Conservation (phyloP, 1,140 invertebrate species). For the Mylabris phalerata region DNA sequence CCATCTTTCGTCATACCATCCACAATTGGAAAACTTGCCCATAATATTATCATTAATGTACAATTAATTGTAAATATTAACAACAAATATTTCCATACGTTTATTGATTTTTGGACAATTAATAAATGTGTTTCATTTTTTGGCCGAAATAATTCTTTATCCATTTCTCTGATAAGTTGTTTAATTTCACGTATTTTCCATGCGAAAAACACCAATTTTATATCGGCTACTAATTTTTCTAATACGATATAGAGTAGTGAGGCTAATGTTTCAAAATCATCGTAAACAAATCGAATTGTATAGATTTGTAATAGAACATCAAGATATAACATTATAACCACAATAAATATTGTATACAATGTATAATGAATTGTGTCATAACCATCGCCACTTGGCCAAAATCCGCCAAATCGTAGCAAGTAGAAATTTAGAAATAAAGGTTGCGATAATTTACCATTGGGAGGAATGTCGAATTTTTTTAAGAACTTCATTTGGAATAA, state of each 20-base stretch:
- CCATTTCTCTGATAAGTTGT: not conserved
- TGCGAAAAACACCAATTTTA: not conserved
- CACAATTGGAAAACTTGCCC: conserved; percentile 2
- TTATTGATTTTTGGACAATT: not conserved
- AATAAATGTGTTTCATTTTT: not conserved
- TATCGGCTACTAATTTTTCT: not conserved
- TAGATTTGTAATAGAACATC: conserved; percentile 1
- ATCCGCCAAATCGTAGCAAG: not conserved
- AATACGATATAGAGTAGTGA: not conserved
- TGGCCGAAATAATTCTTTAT: not conserved
- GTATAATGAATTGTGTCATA: not conserved
- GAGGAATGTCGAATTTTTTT: too few species aligned
- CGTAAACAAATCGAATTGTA: conserved; percentile 1
- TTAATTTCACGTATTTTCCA: not conserved
- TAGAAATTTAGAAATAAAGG: too few species aligned
- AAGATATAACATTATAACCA: not conserved
- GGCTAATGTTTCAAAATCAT: not conserved
- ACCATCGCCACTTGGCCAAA: conserved; percentile 1
- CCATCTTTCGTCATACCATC: not conserved
- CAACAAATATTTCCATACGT: not conserved
- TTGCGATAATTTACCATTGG: too few species aligned
- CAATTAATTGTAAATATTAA: not conserved
- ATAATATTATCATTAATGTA: not conserved
- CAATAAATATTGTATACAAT: not conserved
- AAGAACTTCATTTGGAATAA: too few species aligned